Evolutionary conservation across 2,797 vertebrate genomes (phyloP), one percentile per base, ranked within the genome.

Genomic region (Buphagus erythrorhynchus): DNA sequence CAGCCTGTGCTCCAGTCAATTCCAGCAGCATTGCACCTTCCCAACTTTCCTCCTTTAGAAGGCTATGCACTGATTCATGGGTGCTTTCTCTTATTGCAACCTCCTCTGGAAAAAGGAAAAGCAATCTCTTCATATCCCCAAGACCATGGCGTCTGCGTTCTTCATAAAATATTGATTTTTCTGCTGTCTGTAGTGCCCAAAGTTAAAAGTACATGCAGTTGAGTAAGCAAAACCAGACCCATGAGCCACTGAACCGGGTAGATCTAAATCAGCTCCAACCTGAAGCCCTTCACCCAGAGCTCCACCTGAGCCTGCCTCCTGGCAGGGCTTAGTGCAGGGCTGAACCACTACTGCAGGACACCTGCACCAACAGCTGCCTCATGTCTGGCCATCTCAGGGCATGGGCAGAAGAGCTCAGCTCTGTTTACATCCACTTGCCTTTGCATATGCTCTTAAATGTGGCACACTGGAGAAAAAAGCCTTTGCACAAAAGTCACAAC

Each of bases 111-210:
- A 92, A 79, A 3, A 81, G 83, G 79, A 84, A 91, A 68, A 67
- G 49, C 0, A 2, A 43, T 59, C 15, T 88, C 71, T 87, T 82
- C 3, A 1, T 78, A 90, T 29, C 72, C 78, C 87, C 65, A 79
- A 93, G 65, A 80, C 43, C 58, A 66, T 0, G 43, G 89, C 48
- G 7, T 88, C 96, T 93, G 72, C 1, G 12, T 74, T 82, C 58
- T 91, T 94, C 74, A 86, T 77, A 86, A 97, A 96, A 93, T 89
- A 97, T 68, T 96, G 95, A 96, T 95, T 78, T 1, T 67, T 94
- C 89, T 94, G 95, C 77, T 16, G 25, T 72, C 93, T 84, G 43
- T 62, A 72, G 52, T 26, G 68, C 66, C 83, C 4, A 17, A 93
- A 80, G 76, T 69, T 66, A 76, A 81, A 91, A 97, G 76, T 83